phyloP scores from a whole-genome alignment of 2,888 invertebrate genomes.

The Euzetes globulus region DNA sequence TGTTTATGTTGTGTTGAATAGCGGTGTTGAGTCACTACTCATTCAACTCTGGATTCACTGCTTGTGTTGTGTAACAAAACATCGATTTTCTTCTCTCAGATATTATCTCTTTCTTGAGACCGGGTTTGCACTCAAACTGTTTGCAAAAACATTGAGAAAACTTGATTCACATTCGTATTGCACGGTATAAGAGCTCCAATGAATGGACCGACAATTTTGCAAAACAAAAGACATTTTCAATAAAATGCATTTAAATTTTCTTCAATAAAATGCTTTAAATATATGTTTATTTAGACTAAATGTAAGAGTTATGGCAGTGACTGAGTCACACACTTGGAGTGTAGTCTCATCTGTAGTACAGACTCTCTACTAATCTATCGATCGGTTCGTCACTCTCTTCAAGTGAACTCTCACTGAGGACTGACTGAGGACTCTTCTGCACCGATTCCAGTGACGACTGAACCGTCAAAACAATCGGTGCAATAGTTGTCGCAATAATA shows the following conservation, averaged over 20 bases:
- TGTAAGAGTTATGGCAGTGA: not conserved
- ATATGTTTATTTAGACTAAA: not conserved
- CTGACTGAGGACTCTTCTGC: not conserved
- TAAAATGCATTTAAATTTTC: too few relatives aligned
- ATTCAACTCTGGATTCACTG: too few relatives aligned
- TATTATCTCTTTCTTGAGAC: not conserved
- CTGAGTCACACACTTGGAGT: not conserved
- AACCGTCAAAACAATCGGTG: conserved; percentile 26
- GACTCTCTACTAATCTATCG: not conserved
- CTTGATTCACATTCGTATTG: not conserved
- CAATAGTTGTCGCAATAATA: conserved; percentile 10
- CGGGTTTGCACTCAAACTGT: not conserved
- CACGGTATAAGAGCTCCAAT: too few relatives aligned
- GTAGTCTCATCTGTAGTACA: not conserved
- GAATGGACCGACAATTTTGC: too few relatives aligned
- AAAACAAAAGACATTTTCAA: too few relatives aligned
- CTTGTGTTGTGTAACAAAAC: not conserved
- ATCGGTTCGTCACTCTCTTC: not conserved
- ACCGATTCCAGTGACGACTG: not conserved
- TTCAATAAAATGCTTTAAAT: not conserved
- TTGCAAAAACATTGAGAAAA: not conserved
- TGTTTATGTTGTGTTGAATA: not conserved
- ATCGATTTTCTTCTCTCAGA: conserved; percentile 4
- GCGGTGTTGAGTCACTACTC: not conserved
- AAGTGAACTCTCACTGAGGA: not conserved